A percentile compares a stretch with the other conserved stretches of the same genome.
phyloP scores from a whole-genome alignment of 2,797 vertebrate species.

The Coilia nasus region DNA sequence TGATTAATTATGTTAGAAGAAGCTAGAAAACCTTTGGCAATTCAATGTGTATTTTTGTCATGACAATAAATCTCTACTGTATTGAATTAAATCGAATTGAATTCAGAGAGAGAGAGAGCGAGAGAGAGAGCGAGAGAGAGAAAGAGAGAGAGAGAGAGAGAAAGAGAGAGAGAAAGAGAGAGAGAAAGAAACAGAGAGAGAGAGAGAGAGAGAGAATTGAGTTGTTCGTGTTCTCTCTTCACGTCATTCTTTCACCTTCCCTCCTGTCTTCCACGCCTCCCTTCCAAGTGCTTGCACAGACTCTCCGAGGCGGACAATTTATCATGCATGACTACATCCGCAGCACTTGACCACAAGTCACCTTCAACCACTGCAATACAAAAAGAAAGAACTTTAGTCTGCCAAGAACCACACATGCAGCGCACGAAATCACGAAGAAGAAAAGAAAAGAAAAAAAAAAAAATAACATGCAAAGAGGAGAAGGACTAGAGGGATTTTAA shows the following conservation, averaged over 20 bases:
- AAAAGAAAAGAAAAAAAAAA: slow-evolving; percentile 16
- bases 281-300: slow-evolving; percentile 13
- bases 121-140: no score
- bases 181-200: no score
- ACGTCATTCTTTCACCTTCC: neutral
- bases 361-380: slow-evolving; percentile 30
- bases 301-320: slow-evolving; percentile 32
- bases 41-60: no score
- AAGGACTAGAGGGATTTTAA: slow-evolving; percentile 48
- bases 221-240: neutral
- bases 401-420: slow-evolving; percentile 15
- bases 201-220: no score
- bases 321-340: slow-evolving; percentile 32
- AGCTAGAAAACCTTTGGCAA: no score
- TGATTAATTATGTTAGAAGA: no score
- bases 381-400: slow-evolving; percentile 20
- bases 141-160: no score
- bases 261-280: slow-evolving; percentile 28
- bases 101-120: no score
- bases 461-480: slow-evolving; percentile 18
- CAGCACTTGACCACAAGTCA: slow-evolving; percentile 42
- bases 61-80: no score
- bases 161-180: no score
- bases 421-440: slow-evolving; percentile 22
- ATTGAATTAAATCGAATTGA: no score